Evolutionary conservation across 2,797 vertebrate genomes (phyloP).

Genomic region (Enteromius trimaculatus): DNA sequence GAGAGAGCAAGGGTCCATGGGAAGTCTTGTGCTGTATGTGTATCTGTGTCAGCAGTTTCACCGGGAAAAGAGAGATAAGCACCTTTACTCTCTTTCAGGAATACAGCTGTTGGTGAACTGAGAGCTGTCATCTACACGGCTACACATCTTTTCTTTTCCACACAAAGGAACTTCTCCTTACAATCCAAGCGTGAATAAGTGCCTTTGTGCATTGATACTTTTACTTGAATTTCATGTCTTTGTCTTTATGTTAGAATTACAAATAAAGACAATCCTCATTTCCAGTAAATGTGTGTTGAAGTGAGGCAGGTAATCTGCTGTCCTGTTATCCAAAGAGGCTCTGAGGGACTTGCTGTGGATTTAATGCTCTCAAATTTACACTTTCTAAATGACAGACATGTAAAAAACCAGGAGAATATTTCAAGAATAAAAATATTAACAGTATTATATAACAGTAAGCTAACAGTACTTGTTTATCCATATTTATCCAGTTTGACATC

Average conservation of each 20-base stretch:
- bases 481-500: not conserved
- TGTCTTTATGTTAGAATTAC: not conserved
- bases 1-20: conserved; percentile 23
- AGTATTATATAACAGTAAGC: too few relatives aligned
- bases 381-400: not conserved
- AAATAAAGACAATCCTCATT: conserved; percentile 3
- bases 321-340: not conserved
- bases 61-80: conserved; percentile 28
- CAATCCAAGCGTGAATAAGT: not conserved
- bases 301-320: not conserved
- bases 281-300: not conserved
- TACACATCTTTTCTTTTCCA: conserved; percentile 7
- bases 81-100: conserved; percentile 37
- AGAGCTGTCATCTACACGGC: conserved; percentile 24
- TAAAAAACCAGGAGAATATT: not conserved
- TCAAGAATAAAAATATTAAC: not conserved
- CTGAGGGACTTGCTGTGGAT: not conserved
- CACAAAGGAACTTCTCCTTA: not conserved
- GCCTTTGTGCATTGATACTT: not conserved
- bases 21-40: not conserved
- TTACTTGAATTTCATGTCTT: not conserved
- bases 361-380: not conserved
- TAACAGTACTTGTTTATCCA: not conserved
- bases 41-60: conserved; percentile 29
- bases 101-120: conserved; percentile 10